Conservation (phyloP, 2,888 invertebrate species). For the Ditylenchus weischeri region DNA sequence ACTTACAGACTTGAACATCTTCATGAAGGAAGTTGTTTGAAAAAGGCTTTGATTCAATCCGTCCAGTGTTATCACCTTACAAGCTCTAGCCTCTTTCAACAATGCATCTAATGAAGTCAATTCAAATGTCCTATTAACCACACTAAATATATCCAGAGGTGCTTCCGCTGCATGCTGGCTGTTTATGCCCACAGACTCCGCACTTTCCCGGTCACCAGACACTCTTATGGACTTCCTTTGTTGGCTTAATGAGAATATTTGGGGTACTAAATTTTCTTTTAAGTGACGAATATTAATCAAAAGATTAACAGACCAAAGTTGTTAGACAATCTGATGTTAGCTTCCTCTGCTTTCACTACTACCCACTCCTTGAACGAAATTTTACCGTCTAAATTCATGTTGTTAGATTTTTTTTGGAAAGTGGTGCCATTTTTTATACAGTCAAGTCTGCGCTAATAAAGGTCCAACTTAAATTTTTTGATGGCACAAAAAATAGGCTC, state of each 20-base stretch:
- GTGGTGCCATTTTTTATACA: no score
- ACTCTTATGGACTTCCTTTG: not conserved
- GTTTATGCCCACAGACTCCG: not conserved
- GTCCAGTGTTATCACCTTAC: slow-evolving; percentile 16
- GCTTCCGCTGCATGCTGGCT: no score
- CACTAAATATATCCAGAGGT: slow-evolving; percentile 22
- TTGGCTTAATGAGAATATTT: not conserved
- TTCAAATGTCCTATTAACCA: slow-evolving; percentile 48
- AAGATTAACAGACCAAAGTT: slow-evolving; percentile 12
- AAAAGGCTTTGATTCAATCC: slow-evolving; percentile 27
- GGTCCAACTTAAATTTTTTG: no score
- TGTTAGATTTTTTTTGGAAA: no score
- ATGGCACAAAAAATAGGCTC: no score
- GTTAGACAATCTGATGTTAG: slow-evolving; percentile 7
- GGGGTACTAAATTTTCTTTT: not conserved
- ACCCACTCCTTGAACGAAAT: slow-evolving; percentile 28
- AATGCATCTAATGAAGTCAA: slow-evolving; percentile 46
- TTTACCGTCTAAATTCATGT: no score
- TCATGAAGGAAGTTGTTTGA: slow-evolving; percentile 36
- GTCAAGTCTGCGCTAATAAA: no score
- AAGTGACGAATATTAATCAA: not conserved
- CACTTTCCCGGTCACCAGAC: not conserved
- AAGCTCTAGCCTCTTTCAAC: slow-evolving; percentile 17
- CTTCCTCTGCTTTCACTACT: slow-evolving; percentile 18
- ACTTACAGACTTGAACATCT: slow-evolving; percentile 35